Evolutionary conservation across 64 coral and sea anemone species (phyloP), one percentile per base, ranked within the genome.

Genomic region (Platygyra sinensis): DNA sequence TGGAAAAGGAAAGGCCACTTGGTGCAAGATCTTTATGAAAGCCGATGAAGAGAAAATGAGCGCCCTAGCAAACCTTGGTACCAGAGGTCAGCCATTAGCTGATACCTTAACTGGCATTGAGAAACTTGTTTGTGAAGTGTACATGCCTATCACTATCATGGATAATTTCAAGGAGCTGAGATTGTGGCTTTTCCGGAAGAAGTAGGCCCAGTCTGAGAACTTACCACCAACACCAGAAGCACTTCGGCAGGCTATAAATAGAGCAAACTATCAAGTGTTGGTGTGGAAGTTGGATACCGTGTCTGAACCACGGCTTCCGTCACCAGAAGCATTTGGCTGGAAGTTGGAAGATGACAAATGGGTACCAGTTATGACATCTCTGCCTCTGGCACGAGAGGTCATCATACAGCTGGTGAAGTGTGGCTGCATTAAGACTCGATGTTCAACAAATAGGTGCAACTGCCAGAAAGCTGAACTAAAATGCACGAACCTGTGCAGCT

Each of bases 201-300:
- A 90, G 62, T 77, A 80, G 42, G 32, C 76, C 72, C n/a, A 87
- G 84, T 89, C 87, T 36, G 87, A 89, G 87, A 81, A 69, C 5
- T 69, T 91, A 60, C 89, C 89, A 20, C 89, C 78, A 19, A 91
- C 89, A 59, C 38, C 20, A 60, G n/a, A 65, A 17, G 78, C 78
- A 24, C 80, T 91, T 62, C 16, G n/a, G 15, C 74, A 91, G 80
- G 78, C 39, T 60, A 39, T 91, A 2, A 73, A 74, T 0, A 81
- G 89, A 32, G 46, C 67, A 5, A 79, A 91, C 52, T 91, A 91
- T 63, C 79, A 91, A 75, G 78, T 42, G 31, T 49, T 82, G 67
- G 80, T 91, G 46, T 91, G 79, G 87, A 39, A 59, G 33, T 20
- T 54, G 24, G 76, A 65, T 22, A 27, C 38, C 12, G 76, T 80